These are phyloP conservation scores for Hydrocynus forskahlii DNA, from an alignment of 2,797 vertebrate genomes.

Conservation along the genomic window DNA sequence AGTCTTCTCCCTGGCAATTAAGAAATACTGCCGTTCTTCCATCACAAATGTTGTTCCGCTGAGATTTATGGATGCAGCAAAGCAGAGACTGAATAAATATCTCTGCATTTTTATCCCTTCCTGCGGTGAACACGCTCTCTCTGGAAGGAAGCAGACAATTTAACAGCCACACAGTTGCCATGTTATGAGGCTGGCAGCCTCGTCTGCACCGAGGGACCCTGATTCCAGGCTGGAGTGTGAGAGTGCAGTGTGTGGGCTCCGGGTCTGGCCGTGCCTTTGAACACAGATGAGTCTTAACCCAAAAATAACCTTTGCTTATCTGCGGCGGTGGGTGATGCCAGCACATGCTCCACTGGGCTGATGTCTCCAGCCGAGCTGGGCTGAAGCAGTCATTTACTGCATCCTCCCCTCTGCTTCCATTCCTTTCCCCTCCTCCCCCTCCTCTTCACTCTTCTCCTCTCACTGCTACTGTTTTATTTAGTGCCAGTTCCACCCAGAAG, in stretches of 20 bases:
- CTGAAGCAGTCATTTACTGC: slow-evolving; percentile 61
- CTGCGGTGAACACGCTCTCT: background rate
- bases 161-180: background rate
- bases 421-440: background rate
- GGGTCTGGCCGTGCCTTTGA: slow-evolving; percentile 60
- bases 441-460: slow-evolving; percentile 9
- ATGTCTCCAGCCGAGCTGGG: slow-evolving; percentile 65
- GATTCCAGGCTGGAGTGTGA: background rate
- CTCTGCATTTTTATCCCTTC: background rate
- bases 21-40: slow-evolving; percentile 28
- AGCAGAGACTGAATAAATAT: slow-evolving; percentile 17
- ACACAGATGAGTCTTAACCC: slow-evolving; percentile 67
- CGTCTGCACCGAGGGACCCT: background rate
- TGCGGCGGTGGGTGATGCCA: slow-evolving; percentile 57
- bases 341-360: slow-evolving; percentile 65
- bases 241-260: slow-evolving; percentile 43
- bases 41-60: slow-evolving; percentile 29
- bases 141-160: background rate
- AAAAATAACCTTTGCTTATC: slow-evolving; percentile 75
- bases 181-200: slow-evolving; percentile 5
- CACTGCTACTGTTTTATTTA: slow-evolving; percentile 49
- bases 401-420: slow-evolving; percentile 32
- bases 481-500: slow-evolving; percentile 40
- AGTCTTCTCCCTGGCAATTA: slow-evolving; percentile 41
- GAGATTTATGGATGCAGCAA: slow-evolving; percentile 25